phyloP scores from a whole-genome alignment of 2,797 vertebrate genomes.

The Thalassophryne amazonica region DNA sequence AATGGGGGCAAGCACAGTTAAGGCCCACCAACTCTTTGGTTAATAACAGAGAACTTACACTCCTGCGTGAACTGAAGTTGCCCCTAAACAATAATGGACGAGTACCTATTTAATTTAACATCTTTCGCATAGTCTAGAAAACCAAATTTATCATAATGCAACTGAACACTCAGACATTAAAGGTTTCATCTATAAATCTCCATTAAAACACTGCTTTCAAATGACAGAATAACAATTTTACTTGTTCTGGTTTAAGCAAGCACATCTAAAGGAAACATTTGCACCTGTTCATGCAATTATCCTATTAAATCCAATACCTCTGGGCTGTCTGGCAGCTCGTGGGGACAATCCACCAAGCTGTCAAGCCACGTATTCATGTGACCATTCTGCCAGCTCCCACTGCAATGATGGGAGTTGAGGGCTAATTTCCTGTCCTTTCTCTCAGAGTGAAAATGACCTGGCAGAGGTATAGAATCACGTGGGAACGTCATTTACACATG shows the following conservation, averaged over 20 bases:
- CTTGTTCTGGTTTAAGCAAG: neutral
- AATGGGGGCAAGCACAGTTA: too few relatives aligned
- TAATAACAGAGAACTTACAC: too few relatives aligned
- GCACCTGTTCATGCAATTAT: neutral
- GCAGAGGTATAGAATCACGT: conserved; percentile 3
- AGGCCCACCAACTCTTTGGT: too few relatives aligned
- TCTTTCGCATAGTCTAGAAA: too few relatives aligned
- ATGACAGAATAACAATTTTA: neutral
- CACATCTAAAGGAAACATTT: conserved; percentile 7
- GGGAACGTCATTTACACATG: conserved; percentile 52
- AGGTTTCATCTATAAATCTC: neutral
- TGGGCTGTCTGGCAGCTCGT: conserved; percentile 5
- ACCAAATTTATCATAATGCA: too few relatives aligned
- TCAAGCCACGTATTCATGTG: conserved; percentile 39
- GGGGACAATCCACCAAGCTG: neutral
- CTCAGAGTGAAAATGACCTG: conserved; percentile 34
- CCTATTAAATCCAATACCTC: neutral
- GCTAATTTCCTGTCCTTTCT: conserved; percentile 3
- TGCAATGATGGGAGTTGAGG: conserved; percentile 26
- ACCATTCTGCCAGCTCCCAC: conserved; percentile 24
- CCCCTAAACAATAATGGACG: too few relatives aligned
- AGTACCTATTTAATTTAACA: too few relatives aligned
- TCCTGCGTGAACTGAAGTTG: too few relatives aligned
- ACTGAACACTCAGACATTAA: too few relatives aligned
- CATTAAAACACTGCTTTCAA: neutral